phyloP scores from a whole-genome alignment of 2,113 vertebrate genomes.

The Nannobrachium achirus region DNA sequence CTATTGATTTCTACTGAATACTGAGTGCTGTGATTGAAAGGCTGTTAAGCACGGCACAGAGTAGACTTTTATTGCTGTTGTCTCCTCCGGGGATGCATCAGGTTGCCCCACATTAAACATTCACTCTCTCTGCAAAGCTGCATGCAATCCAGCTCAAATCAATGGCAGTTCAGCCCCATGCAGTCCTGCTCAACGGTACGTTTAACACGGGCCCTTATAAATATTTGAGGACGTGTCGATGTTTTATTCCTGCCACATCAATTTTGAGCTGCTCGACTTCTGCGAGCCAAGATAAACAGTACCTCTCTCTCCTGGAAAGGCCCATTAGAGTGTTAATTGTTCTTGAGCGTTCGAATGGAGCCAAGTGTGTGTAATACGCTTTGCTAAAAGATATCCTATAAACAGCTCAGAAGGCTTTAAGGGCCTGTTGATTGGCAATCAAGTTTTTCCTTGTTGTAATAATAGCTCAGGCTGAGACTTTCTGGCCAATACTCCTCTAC shows the following conservation, averaged over 20 bases:
- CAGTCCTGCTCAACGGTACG: constrained; percentile 29
- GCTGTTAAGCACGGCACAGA: constrained; percentile 9
- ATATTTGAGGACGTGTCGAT: constrained; percentile 51
- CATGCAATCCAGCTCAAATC: constrained; percentile 29
- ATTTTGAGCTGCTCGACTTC: constrained; percentile 24
- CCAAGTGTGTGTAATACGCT: constrained; percentile 20
- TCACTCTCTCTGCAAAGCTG: constrained; percentile 21
- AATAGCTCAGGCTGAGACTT: constrained; percentile 7
- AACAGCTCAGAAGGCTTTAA: constrained; percentile 23
- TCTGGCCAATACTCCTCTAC: constrained; percentile 2
- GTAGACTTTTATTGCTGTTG: constrained; percentile 12
- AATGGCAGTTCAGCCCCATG: constrained; percentile 24
- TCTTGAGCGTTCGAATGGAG: constrained; percentile 13
- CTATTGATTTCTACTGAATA: background rate
- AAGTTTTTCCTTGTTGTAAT: constrained; percentile 21
- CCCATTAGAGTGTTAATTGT: constrained; percentile 24
- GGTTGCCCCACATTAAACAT: constrained; percentile 19
- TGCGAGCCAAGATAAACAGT: constrained; percentile 8
- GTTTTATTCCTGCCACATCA: constrained; percentile 41
- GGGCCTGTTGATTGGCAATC: constrained; percentile 8
- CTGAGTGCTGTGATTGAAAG: background rate
- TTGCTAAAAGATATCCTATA: constrained; percentile 36
- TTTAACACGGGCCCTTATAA: constrained; percentile 46
- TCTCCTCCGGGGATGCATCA: constrained; percentile 37
- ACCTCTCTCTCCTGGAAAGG: constrained; percentile 27